Evolutionary conservation across 2,113 vertebrate species (phyloP).

Genomic region (Promerops cafer): DNA sequence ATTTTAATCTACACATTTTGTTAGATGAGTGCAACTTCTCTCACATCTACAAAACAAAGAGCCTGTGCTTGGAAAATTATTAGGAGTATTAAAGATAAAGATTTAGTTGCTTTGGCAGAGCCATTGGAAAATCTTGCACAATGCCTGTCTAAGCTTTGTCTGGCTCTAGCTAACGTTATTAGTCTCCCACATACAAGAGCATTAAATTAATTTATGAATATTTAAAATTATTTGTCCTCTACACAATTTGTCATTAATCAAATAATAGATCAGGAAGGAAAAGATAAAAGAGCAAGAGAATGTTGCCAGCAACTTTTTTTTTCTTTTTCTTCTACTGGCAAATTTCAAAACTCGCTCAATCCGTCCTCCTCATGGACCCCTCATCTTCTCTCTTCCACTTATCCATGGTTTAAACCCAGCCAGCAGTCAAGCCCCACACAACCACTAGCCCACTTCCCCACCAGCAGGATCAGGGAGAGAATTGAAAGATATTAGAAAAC

Average conservation of each 20-base stretch:
- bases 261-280: background rate
- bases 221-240: constrained; percentile 21
- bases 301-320: background rate
- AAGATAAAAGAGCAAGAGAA: background rate
- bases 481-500: background rate
- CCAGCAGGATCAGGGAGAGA: background rate
- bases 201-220: constrained; percentile 5
- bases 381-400: background rate
- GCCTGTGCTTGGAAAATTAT: background rate
- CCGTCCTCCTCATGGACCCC: background rate
- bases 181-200: background rate
- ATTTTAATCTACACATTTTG: background rate
- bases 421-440: background rate
- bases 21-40: background rate
- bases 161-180: background rate
- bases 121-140: background rate
- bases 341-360: background rate
- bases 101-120: background rate
- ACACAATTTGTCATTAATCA: background rate
- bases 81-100: background rate
- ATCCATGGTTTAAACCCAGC: background rate
- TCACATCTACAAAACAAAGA: background rate
- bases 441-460: background rate
- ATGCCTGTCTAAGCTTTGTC: background rate
- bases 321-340: background rate